Evolutionary conservation across 2,113 vertebrate genomes (phyloP), one percentile per base, ranked within the genome.

Genomic region (Misgurnus mizolepis): DNA sequence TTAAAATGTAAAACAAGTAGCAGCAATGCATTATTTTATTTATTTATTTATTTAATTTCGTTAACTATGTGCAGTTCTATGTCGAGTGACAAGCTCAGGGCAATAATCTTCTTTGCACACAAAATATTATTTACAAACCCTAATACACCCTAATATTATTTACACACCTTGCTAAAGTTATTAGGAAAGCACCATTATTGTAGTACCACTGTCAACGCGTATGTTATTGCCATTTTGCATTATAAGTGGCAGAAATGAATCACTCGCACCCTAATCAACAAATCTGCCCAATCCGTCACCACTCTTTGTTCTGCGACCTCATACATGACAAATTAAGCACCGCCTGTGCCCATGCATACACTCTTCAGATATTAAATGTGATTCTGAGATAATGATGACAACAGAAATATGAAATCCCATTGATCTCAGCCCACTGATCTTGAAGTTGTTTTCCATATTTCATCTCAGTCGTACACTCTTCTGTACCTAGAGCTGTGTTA

Each of bases 401-500:
- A 74, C 55, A 74, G 71, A 76, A 75, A 14, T 76, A 47, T 82
- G 45, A 77, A 49, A 34, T 79, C 39, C 68, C 58, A 70, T 70
- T 82, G 73, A 82, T 81, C 74, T 62, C 41, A 43, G 27, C 12
- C 67, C 55, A 50, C 43, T 62, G 69, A 72, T 58, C 71, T 56
- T 72, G 34, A 72, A 72, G 69, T 41, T 72, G 39, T 81, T 61
- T 55, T 34, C 6, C 55, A 17, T 58, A 47, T 53, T 67, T 4
- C 64, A 49, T 12, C 14, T 27, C 79, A 49, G 47, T 58, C 71
- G 14, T 81, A 9, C 27, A 12, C 10, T 78, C 60, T 60, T 55
- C 53, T 82, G 6, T 74, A 77, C 61, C 62, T 77, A n/a, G 61
- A 77, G 75, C 75, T 17, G 8, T 67, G 27, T 80, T 73, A 69